A percentile compares a stretch with the other conserved stretches of the same genome.
phyloP scores from a whole-genome alignment of 2,888 invertebrate genomes.

The Pterobdella sp. region DNA sequence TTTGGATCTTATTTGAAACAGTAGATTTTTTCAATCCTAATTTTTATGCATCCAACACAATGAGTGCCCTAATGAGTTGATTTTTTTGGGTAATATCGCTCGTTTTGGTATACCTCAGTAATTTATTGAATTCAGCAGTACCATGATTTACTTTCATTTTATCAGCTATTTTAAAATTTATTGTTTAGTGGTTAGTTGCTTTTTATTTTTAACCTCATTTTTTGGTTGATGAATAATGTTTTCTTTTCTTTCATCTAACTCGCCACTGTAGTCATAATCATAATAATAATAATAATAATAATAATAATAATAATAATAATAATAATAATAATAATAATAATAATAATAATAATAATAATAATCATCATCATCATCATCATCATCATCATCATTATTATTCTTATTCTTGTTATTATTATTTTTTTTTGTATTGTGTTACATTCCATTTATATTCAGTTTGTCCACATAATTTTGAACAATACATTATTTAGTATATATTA shows the following conservation, averaged over 20 bases:
- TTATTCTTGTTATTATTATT: slow-evolving; percentile 25
- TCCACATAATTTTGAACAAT: not conserved
- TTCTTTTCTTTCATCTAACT: slow-evolving; percentile 1
- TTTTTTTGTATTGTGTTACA: too few species aligned
- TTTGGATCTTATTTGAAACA: too few species aligned
- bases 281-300: slow-evolving; percentile 17
- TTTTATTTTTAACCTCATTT: slow-evolving; percentile 11
- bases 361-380: slow-evolving; percentile 28
- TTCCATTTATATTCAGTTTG: not conserved
- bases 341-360: slow-evolving; percentile 19
- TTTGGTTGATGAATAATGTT: slow-evolving; percentile 2
- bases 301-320: not conserved
- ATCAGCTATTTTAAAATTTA: too few species aligned
- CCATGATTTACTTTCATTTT: too few species aligned
- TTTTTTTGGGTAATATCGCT: too few species aligned
- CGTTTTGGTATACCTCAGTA: too few species aligned
- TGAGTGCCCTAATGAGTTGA: too few species aligned
- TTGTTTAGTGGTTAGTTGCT: too few species aligned
- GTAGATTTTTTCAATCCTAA: too few species aligned
- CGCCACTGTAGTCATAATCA: slow-evolving; percentile 20
- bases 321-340: slow-evolving; percentile 13
- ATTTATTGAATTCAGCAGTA: too few species aligned
- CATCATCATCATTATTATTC: slow-evolving; percentile 27
- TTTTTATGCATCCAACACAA: too few species aligned
- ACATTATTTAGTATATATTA: too few species aligned